Base-by-base conservation (phyloP, 2,888 invertebrate genomes). In the Drosophila nigricruria region DNA sequence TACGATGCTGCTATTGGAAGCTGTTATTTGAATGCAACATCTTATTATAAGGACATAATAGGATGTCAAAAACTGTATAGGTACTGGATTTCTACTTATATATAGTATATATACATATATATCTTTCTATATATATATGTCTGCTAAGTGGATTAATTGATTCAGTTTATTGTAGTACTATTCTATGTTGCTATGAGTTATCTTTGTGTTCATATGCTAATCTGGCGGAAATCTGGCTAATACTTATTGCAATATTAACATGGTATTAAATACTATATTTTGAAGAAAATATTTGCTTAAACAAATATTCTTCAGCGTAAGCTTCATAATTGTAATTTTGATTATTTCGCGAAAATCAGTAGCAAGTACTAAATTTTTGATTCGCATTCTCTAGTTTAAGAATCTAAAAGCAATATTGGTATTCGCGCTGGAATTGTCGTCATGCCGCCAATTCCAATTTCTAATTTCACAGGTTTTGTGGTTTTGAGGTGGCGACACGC, bases 1-100 rank as follows among this genome's bases (percentile, higher is more conserved):
- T 77, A 77, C 30, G 27, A 20, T 59, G 40, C 59, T 63, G 32
- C 50, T 50, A 52, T 30, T 60, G 73, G 77, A 73, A 73, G 73
- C 49, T 34, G 30, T 10, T 38, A 12, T 52, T 43, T 47, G 10
- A 63, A 47, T 63, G 27, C 53, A 18, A 49, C 49, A 45, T 66
- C 54, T 27, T 16, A 52, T 18, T 34, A 56, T 25, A 25, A n/a
- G 59, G 36, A 57, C 5, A 38, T n/a, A 10, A 32, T 62, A 54
- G 40, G 49, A 42, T 52, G 52, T 42, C 69, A 30, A 49, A 45
- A 36, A 16, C 50, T 69, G 40, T 62, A 23, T 42, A 58, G 61
- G 23, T 61, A 60, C 47, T 18, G 47, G 47, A n/a, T 49, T 59
- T 9, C 30, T 50, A 30, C 27, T 18, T 43, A 45, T 12, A 27